Evolutionary conservation across 2,888 invertebrate species (phyloP).

Genomic region (Apomyelois bistriatella): DNA sequence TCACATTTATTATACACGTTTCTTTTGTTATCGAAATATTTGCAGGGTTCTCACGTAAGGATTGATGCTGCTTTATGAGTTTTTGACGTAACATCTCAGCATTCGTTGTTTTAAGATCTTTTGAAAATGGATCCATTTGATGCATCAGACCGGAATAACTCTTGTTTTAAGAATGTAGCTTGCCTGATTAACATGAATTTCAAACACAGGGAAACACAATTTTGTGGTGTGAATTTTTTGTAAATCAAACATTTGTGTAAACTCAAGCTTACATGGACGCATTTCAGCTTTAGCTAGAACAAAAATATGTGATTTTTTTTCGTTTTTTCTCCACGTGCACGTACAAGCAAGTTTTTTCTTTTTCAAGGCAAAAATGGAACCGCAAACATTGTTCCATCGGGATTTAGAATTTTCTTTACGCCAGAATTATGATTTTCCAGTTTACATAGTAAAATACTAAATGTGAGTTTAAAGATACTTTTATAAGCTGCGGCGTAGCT

Average conservation of each 20-base stretch:
- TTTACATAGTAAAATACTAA: neutral
- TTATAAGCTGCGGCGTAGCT: no score
- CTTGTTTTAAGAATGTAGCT: no score
- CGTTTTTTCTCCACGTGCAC: neutral
- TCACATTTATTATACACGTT: neutral
- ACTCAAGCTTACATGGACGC: neutral
- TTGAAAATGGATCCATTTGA: no score
- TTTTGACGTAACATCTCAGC: no score
- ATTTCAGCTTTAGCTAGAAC: neutral
- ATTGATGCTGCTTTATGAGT: no score
- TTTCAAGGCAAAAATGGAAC: neutral
- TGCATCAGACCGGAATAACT: no score
- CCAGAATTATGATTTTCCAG: neutral
- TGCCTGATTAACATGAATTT: no score
- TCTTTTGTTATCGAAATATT: neutral
- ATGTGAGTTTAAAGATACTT: neutral
- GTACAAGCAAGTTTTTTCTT: neutral
- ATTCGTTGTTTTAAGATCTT: no score
- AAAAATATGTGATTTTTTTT: neutral
- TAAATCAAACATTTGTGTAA: neutral
- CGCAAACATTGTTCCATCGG: neutral
- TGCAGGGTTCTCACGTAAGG: no score
- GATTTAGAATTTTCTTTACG: neutral
- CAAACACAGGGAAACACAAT: no score
- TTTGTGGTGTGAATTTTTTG: no score